Base-by-base conservation (phyloP, 2,113 vertebrate genomes). In the Anser brachyrhynchus region DNA sequence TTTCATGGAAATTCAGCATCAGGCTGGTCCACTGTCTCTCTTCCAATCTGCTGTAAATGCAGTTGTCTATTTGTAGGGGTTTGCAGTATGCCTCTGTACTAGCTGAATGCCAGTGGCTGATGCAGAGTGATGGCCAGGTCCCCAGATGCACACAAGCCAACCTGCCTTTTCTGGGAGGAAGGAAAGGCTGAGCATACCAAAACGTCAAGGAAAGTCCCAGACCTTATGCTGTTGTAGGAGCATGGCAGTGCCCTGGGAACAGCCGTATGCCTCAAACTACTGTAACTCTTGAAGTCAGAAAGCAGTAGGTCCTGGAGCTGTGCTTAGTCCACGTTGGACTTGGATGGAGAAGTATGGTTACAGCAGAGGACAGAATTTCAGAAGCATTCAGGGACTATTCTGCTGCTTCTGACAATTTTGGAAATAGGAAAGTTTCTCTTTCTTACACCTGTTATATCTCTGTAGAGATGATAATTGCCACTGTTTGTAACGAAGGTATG, bases 21-120 rank as follows among this genome's bases (percentile, higher is more conserved):
- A 55, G 46, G 17, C 12, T 77, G n/a, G 61, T 51, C 65, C 5
- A 37, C 0, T 19, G 9, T 13, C 74, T 73, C 5, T 51, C 73
- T 79, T 86, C 28, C 46, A 51, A 22, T n/a, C 44, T 80, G 4
- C 20, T 83, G 4, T 49, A 62, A 58, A 20, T 23, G 23, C 16
- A 51, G 37, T 62, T 62, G 22, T 44, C 4, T 58, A 29, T 87
- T 62, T 51, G 19, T 25, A 61, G 73, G 52, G 21, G 29, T 70
- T 62, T 75, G 5, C 43, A 57, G 11, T 14, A 62, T 3, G 1
- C 18, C 5, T 77, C 13, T n/a, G 7, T 28, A 9, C 33, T 84
- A 1, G 0, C 10, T 64, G 29, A n/a, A n/a, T 31, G 74, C 12
- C 31, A 8, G 15, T 23, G 7, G 2, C 3, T 52, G 62, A 65